Percentiles rank a stretch among this genome's conserved stretches.
These are phyloP conservation scores for Pentalonia nigronervosa DNA, from an alignment of 1,140 invertebrate genomes.

Conservation along the genomic window DNA sequence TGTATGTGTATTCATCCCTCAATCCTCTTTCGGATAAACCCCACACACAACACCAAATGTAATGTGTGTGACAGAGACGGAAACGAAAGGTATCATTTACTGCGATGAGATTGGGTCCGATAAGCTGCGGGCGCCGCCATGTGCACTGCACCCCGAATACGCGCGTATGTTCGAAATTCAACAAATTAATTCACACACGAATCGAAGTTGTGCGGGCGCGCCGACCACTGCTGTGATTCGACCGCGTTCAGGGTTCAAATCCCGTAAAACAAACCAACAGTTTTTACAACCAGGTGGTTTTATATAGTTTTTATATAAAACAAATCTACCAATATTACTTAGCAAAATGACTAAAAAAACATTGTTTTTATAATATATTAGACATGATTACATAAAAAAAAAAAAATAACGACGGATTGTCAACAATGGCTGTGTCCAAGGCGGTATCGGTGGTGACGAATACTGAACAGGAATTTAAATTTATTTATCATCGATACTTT, in stretches of 20 bases:
- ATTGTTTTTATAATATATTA: neutral
- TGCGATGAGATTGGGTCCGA: neutral
- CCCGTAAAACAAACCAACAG: neutral
- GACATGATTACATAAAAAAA: neutral
- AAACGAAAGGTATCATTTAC: neutral
- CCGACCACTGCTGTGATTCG: neutral
- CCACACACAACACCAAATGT: neutral
- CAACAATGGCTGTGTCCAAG: neutral
- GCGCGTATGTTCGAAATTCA: neutral
- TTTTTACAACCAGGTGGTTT: neutral
- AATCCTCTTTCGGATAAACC: neutral
- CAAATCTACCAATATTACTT: too few relatives aligned
- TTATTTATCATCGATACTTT: neutral
- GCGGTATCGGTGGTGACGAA: neutral
- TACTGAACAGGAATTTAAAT: neutral
- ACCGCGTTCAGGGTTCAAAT: neutral
- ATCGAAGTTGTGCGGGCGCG: neutral
- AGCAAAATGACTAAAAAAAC: too few relatives aligned
- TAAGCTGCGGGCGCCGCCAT: conserved; percentile 7
- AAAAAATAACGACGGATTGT: neutral
- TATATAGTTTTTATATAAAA: neutral
- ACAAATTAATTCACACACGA: conserved; percentile 28
- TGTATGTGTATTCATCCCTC: neutral
- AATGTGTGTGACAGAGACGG: neutral
- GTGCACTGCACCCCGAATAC: neutral